Percentiles rank a stretch among this genome's conserved stretches.
Evolutionary conservation across 2,888 invertebrate species (phyloP).

Genomic region (Scaptomyza parva): DNA sequence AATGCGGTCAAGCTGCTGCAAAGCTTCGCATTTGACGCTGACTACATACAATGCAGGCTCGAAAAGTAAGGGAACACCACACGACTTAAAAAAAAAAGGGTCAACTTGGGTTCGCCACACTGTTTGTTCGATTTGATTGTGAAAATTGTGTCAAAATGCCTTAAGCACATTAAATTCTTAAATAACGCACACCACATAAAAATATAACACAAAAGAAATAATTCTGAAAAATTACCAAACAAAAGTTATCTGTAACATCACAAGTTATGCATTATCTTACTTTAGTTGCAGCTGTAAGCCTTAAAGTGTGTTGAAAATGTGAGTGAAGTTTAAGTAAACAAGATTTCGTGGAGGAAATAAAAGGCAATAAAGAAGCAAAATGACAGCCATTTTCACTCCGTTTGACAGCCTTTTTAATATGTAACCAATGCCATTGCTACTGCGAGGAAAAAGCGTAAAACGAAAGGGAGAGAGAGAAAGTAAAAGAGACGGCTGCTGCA

Average conservation of each 20-base stretch:
- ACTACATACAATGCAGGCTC: constrained; percentile 23
- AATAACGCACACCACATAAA: constrained; percentile 1
- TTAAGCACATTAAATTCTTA: constrained; percentile 58
- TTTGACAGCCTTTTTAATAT: constrained; percentile 72
- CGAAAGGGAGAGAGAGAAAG: not conserved
- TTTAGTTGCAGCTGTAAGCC: constrained; percentile 11
- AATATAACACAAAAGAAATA: not conserved
- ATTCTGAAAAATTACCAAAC: not conserved
- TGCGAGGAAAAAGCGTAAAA: constrained; percentile 5
- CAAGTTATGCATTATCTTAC: not conserved
- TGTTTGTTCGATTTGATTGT: constrained; percentile 46
- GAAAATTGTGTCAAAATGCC: constrained; percentile 60
- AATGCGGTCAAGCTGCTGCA: constrained; percentile 60
- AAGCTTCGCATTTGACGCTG: constrained; percentile 48
- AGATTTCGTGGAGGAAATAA: constrained; percentile 8
- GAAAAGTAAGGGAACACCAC: not conserved
- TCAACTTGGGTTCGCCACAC: constrained; percentile 38
- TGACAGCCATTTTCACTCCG: constrained; percentile 69
- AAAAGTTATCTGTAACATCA: not conserved
- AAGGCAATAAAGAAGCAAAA: constrained; percentile 50
- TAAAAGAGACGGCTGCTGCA: constrained; percentile 37
- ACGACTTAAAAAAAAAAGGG: constrained; percentile 40
- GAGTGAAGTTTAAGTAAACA: constrained; percentile 8
- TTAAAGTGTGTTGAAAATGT: constrained; percentile 12
- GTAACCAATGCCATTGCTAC: constrained; percentile 61